Percentiles rank a stretch among this genome's conserved stretches.
Evolutionary conservation across 2,113 vertebrate species (phyloP).

Genomic region (Ceyx melanurus): DNA sequence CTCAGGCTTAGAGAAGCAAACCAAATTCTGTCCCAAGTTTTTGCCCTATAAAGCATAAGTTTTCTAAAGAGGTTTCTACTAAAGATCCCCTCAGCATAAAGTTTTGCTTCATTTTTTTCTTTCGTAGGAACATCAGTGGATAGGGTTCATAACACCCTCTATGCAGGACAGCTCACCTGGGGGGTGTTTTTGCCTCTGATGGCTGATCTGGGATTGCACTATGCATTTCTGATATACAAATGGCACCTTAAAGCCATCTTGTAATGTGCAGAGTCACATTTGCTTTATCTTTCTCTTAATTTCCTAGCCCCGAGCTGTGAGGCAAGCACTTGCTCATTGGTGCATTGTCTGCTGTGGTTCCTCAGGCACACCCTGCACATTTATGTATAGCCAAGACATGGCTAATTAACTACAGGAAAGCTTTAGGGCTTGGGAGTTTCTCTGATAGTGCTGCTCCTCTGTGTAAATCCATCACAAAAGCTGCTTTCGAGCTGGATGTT

Average conservation of each 20-base stretch:
- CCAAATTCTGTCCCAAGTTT: not conserved
- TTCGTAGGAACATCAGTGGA: not conserved
- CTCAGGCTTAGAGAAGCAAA: not conserved
- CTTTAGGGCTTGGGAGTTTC: not conserved
- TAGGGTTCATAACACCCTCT: not conserved
- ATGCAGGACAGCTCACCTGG: not conserved
- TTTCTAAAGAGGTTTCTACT: not conserved
- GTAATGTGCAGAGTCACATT: not conserved
- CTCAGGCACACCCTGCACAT: not conserved
- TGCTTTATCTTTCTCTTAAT: not conserved
- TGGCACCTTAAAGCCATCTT: not conserved
- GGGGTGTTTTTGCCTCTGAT: not conserved
- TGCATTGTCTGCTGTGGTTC: not conserved
- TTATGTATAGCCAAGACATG: accelerated
- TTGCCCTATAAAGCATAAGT: not conserved
- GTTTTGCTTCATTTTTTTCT: not conserved
- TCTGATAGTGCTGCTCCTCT: not conserved
- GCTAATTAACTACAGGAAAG: not conserved
- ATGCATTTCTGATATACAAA: not conserved
- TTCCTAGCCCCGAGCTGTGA: not conserved
- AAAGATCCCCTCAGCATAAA: not conserved
- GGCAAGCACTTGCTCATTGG: not conserved
- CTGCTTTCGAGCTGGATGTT: not conserved
- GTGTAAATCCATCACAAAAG: not conserved
- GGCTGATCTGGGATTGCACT: not conserved